Base-by-base conservation (phyloP, 2,888 invertebrate genomes). In the Digitonthophagus gazella region DNA sequence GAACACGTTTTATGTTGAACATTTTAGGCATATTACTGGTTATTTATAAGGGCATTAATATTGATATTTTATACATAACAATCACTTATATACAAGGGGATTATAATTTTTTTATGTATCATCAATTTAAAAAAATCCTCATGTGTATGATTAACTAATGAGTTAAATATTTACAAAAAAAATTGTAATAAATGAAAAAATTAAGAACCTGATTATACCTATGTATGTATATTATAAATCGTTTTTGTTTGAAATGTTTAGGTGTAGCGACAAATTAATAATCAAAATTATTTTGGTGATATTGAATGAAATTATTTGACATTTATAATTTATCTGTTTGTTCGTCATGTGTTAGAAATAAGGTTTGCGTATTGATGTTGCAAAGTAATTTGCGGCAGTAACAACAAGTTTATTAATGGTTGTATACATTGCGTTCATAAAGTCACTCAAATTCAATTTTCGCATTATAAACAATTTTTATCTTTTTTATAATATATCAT, bases 231-330 rank as follows among this genome's bases (percentile, higher is more conserved):
- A 44, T 6, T 8, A 3, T 11, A 44, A 1, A 11, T 44, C 28
- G 28, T 44, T 44, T 44, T 11, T 44, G 11, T 44, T n/a, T 11
- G 3, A 44, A 44, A 44, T 44, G 28, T 44, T 44, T 44, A 44
- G 6, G 28, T 44, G 11, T 44, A 44, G 28, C 11, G 28, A 44
- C 11, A 16, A 61, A 61, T 16, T 44, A 44, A 44, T 44, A 44
- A 68, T 68, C 68, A 68, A 68, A 68, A 68, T 20, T 54, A 19
- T 15, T 66, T 66, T 55, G 58, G 68, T 68, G 68, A 68, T 58
- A 65, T 44, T 2, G 11, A 44, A 44, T 5, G 6, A 61, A 56
- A 61, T 55, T 68, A 20, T 68, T 68, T 44, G n/a, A 55, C 19
- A 58, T 65, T 61, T 68, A 56, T 18, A 58, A 18, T 14, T 65